These are phyloP conservation scores for Petrocephalus schoutedeni DNA, from an alignment of 2,797 vertebrate species.

Conservation along the genomic window DNA sequence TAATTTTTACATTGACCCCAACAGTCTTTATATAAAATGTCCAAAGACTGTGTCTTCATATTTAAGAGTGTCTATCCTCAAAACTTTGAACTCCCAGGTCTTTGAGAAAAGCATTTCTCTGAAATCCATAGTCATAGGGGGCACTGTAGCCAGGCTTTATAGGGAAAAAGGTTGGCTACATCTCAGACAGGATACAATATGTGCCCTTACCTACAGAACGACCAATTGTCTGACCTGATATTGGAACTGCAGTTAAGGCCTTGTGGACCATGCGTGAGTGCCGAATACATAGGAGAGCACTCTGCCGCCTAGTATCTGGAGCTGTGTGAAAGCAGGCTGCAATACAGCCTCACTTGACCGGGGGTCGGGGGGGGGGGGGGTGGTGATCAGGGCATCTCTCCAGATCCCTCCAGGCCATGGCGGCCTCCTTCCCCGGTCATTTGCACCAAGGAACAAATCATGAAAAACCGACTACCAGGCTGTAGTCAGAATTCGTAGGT, in stretches of 20 bases:
- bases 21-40: neutral
- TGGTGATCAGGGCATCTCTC: neutral
- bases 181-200: neutral
- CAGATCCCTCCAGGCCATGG: slow-evolving; percentile 8
- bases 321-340: neutral
- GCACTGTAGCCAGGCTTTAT: neutral
- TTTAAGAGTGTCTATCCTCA: neutral
- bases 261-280: neutral
- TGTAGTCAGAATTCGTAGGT: slow-evolving; percentile 21
- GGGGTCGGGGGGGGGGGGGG: neutral
- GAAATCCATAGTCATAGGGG: neutral
- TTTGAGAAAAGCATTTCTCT: neutral
- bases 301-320: neutral
- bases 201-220: neutral
- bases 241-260: neutral
- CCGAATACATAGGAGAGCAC: neutral
- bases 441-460: slow-evolving; percentile 23
- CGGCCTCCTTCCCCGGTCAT: slow-evolving; percentile 26
- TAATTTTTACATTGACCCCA: neutral
- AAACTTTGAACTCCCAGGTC: neutral
- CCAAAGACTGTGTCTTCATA: neutral
- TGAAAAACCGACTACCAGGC: slow-evolving; percentile 30
- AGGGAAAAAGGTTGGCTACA: neutral
- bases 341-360: neutral
- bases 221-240: neutral